Conservation (phyloP, 2,888 invertebrate genomes). For the Perdita meconis region DNA sequence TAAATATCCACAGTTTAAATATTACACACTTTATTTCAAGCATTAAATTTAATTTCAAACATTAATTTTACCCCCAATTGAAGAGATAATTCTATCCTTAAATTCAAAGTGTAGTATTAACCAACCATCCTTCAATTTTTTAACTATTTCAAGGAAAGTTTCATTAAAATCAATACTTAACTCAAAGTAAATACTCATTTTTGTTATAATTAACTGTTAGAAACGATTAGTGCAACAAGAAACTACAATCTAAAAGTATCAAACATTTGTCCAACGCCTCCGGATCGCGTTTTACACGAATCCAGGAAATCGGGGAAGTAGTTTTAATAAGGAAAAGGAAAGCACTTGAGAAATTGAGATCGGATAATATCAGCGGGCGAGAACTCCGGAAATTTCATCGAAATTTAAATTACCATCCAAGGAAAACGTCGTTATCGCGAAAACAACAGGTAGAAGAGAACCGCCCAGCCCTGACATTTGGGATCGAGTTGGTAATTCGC, state of each 20-base stretch:
- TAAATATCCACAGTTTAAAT: too few relatives aligned
- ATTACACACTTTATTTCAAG: too few relatives aligned
- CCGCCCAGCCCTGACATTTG: slow-evolving; percentile 34
- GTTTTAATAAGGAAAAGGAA: slow-evolving; percentile 10
- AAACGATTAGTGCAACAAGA: too few relatives aligned
- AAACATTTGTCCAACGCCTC: slow-evolving; percentile 18
- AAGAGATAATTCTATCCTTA: too few relatives aligned
- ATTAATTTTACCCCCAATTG: too few relatives aligned
- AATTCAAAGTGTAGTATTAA: too few relatives aligned
- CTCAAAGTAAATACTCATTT: too few relatives aligned
- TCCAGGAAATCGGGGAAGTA: background rate
- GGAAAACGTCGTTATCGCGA: slow-evolving; percentile 42
- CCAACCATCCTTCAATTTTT: too few relatives aligned
- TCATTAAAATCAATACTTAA: slow-evolving; percentile 2
- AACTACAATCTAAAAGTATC: too few relatives aligned
- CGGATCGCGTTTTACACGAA: background rate
- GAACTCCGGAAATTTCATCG: slow-evolving; percentile 41
- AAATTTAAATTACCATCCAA: slow-evolving; percentile 53
- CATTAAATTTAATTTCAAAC: too few relatives aligned
- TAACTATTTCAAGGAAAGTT: too few relatives aligned
- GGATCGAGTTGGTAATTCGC: slow-evolving; percentile 63
- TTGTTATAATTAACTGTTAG: too few relatives aligned
- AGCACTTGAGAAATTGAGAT: slow-evolving; percentile 33
- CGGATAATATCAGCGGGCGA: slow-evolving; percentile 38
- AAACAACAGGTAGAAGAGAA: slow-evolving; percentile 53